Conservation (phyloP, 2,888 invertebrate genomes). For the Polyploca ridens region DNA sequence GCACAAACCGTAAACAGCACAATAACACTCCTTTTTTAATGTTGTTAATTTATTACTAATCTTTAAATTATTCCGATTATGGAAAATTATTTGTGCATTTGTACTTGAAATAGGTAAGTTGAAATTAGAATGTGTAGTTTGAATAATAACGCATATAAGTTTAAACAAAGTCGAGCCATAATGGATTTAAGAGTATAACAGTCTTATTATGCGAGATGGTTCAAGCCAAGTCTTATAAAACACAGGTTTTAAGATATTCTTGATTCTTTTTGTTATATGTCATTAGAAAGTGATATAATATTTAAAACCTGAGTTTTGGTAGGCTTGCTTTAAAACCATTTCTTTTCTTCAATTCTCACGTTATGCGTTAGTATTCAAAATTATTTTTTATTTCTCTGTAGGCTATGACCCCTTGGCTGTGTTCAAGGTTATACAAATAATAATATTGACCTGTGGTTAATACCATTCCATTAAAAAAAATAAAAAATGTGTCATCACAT, state of each 20-base stretch:
- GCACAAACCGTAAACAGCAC: slow-evolving; percentile 2
- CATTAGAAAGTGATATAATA: too few species aligned
- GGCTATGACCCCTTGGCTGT: not conserved
- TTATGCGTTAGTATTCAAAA: not conserved
- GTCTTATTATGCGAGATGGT: too few species aligned
- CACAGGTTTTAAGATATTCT: too few species aligned
- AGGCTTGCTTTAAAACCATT: too few species aligned
- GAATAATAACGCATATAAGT: not conserved
- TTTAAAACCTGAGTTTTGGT: too few species aligned
- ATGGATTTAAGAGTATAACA: not conserved
- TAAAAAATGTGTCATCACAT: too few species aligned
- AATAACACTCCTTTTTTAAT: not conserved
- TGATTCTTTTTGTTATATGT: too few species aligned
- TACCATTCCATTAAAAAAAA: too few species aligned
- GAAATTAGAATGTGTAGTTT: not conserved
- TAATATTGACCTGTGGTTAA: not conserved
- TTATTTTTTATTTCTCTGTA: not conserved
- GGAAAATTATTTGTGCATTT: not conserved
- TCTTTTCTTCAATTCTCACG: too few species aligned
- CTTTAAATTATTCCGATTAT: not conserved
- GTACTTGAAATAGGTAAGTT: not conserved
- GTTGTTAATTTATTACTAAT: not conserved
- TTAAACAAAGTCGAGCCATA: too few species aligned
- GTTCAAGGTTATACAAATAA: not conserved
- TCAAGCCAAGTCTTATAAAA: too few species aligned